Conservation (phyloP, 2,888 invertebrate genomes). For the Nemapogon koenigi region DNA sequence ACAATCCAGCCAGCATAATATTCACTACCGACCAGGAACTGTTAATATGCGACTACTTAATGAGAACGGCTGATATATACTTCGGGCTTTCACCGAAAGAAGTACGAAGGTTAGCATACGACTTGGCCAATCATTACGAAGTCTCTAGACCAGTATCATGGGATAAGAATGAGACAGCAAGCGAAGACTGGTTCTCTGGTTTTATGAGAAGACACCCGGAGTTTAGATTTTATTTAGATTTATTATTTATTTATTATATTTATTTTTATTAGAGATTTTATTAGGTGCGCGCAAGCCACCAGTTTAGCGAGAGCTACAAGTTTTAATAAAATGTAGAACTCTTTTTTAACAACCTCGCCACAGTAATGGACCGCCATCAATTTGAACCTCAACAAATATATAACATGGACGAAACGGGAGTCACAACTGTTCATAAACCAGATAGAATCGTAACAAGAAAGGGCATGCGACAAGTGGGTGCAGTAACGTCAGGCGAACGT, state of each 20-base stretch:
- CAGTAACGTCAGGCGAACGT: constrained; percentile 11
- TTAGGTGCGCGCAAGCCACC: too few species aligned
- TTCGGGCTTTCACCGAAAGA: not conserved
- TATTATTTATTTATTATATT: too few species aligned
- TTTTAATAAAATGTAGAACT: too few species aligned
- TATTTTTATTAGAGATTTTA: too few species aligned
- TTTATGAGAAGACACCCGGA: not conserved
- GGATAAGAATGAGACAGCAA: not conserved
- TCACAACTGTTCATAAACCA: constrained; percentile 11
- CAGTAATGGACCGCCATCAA: too few species aligned
- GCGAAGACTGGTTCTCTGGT: not conserved
- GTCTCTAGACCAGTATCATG: too few species aligned
- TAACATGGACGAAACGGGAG: constrained; percentile 16
- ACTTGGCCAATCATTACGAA: too few species aligned
- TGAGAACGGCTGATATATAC: constrained; percentile 1
- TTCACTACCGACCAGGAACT: not conserved
- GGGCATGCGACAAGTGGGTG: constrained; percentile 12
- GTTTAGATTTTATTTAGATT: too few species aligned
- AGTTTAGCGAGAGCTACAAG: too few species aligned
- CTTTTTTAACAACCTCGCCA: too few species aligned
- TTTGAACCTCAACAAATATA: constrained; percentile 12
- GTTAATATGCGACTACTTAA: not conserved
- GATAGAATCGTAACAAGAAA: constrained; percentile 10
- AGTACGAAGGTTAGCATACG: not conserved
- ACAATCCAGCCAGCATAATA: not conserved